A percentile compares a stretch with the other conserved stretches of the same genome.
Evolutionary conservation across 2,113 vertebrate genomes (phyloP).

Genomic region (Pedetes capensis): DNA sequence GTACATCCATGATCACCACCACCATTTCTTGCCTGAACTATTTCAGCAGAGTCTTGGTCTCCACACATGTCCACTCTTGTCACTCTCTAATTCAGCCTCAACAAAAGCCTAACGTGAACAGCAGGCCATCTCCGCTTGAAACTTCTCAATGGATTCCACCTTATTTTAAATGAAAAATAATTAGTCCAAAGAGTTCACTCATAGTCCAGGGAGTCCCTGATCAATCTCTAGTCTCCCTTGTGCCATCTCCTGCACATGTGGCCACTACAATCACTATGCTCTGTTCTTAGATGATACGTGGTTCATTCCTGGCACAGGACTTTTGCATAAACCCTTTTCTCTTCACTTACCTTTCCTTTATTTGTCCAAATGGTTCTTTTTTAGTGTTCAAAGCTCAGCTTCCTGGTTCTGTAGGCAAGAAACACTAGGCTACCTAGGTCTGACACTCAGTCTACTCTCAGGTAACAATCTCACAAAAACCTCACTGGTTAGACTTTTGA

Average conservation of each 20-base stretch:
- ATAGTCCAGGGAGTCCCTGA: background rate
- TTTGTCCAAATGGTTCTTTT: background rate
- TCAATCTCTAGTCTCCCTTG: background rate
- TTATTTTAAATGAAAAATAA: conserved; percentile 1
- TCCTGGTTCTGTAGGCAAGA: background rate
- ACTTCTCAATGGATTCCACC: background rate
- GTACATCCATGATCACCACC: background rate
- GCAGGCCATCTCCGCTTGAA: background rate
- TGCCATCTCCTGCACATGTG: background rate
- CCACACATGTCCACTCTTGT: background rate
- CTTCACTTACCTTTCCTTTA: background rate
- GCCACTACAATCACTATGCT: background rate
- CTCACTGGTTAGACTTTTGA: background rate
- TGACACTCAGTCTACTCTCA: background rate
- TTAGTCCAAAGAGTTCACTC: background rate
- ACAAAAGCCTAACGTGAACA: background rate
- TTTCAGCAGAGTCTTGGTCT: background rate
- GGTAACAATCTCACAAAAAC: background rate
- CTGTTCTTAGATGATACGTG: background rate
- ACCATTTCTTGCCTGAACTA: background rate
- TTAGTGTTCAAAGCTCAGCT: background rate
- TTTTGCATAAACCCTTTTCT: background rate
- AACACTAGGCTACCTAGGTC: too few species aligned
- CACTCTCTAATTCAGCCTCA: background rate
- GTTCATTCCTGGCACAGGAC: background rate